phyloP scores from a whole-genome alignment of 2,113 vertebrate genomes.

The Malurus alboscapulatus region DNA sequence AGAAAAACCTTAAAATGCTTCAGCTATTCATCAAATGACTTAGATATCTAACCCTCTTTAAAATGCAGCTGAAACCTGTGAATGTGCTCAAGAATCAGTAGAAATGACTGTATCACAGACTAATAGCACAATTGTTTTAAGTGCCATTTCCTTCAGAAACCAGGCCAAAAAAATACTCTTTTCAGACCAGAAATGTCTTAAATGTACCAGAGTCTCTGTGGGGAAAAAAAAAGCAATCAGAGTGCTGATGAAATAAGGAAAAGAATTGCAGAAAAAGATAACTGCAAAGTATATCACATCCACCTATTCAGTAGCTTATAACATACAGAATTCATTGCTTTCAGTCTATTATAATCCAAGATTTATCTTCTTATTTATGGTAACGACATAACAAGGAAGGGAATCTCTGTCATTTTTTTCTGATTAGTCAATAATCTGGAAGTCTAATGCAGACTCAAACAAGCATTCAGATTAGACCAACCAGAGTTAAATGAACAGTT shows the following conservation, averaged over 20 bases:
- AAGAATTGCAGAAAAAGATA: not conserved
- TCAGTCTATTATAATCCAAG: not conserved
- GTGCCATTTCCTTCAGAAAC: not conserved
- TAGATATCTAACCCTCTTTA: not conserved
- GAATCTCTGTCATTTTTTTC: not conserved
- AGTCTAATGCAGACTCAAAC: not conserved
- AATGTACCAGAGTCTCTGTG: not conserved
- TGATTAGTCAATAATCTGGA: not conserved
- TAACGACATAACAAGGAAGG: not conserved
- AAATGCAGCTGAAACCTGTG: not conserved
- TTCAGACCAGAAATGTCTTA: not conserved
- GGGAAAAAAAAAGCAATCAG: not conserved
- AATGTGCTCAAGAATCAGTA: not conserved
- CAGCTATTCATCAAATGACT: not conserved
- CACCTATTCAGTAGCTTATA: not conserved
- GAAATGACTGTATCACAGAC: not conserved
- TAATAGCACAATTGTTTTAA: not conserved
- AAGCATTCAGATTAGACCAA: not conserved
- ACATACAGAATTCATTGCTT: not conserved
- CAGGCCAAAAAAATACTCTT: not conserved
- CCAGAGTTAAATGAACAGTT: not conserved
- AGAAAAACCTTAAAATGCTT: not conserved
- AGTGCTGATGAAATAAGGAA: not conserved
- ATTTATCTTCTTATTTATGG: not conserved
- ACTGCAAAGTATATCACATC: not conserved